Base-by-base conservation (phyloP, 2,113 vertebrate genomes). In the Pseudorasbora parva region DNA sequence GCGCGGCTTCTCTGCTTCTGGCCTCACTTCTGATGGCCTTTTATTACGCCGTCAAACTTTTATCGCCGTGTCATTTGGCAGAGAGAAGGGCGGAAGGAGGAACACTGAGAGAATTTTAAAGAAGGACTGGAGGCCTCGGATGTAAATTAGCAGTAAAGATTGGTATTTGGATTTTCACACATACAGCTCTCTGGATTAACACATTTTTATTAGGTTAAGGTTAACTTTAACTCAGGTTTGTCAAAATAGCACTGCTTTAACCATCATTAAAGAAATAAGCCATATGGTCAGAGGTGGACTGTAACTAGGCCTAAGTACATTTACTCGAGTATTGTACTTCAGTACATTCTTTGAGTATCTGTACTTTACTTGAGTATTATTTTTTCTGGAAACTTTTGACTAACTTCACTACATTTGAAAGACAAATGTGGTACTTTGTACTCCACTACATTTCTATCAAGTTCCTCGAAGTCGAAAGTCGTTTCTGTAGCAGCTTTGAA, bases 41-140 rank as follows among this genome's bases (percentile, higher is more conserved):
- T 51, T 72, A 56, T 76, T 37, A 76, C 21, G 10, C 30, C 51
- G 9, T 57, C 74, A 76, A 33, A 76, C 9, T 37, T 57, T 76
- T n/a, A 76, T 76, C 51, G 51, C 30, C n/a, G 37, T 75, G 73
- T 75, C 27, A 54, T 54, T 75, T 75, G 73, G 73, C 47, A 75
- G 73, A 30, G 1, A 37, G 30, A 68, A 1, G 64, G 33, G 21
- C 21, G 21, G 68, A n/a, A 45, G 45, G 41, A 71, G 68, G 68
- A 41, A n/a, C 68, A 71, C 41, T 8, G 21, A 43, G 68, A 43
- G 69, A 72, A 72, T 72, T 72, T 72, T 25, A 25, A 72, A 72
- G 45, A 23, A 72, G 69, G 41, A 45, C 69, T 4, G 1, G 21
- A 72, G 69, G 41, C 69, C 1, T 8, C 6, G 7, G 21, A 72